Base-by-base conservation (phyloP, 2,113 vertebrate genomes). In the Mirza zaza region DNA sequence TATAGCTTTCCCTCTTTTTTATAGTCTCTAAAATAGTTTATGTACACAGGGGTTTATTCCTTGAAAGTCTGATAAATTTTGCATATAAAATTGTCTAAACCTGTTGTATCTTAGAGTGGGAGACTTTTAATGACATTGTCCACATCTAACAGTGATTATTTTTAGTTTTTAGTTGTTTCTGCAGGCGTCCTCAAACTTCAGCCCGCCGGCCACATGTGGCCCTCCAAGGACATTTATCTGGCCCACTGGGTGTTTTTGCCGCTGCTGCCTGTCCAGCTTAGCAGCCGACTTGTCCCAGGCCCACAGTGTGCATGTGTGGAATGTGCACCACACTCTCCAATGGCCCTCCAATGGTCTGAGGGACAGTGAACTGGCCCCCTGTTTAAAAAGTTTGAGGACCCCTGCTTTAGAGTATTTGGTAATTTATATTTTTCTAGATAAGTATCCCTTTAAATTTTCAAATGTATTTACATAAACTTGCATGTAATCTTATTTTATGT, bases 1-100 rank as follows among this genome's bases (percentile, higher is more conserved):
- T 27, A 52, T 87, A 90, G 21, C 11, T 73, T 90, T 83, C 17
- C 12, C 17, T 77, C 25, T 84, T 91, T 76, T 76, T 83, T 94
- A 68, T 48, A 84, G 50, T 87, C 15, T 94, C 50, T 79, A 18
- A n/a, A 92, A 84, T 5, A 71, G 29, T 95, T 73, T 84, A 76
- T 73, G 52, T 59, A 84, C 27, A 71, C 8, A 76, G 27, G 79
- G 2, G 7, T 84, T 95, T 90, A 79, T 50, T 81, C 50, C n/a
- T 87, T 80, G 27, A 84, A 96, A 75, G 14, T 42, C 81, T 95
- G 57, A 75, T 90, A 94, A 93, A 91, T 94, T 87, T 92, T 94
- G 27, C 36, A 90, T 61, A 52, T 83, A 48, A 96, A 94, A 81
- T 89, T 73, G 9, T 63, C 18, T 86, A 52, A 90, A 8, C 27